Percentiles rank a stretch among this genome's conserved stretches.
These are phyloP conservation scores for Todiramphus saurophagus DNA, from an alignment of 2,113 vertebrate species.

Conservation along the genomic window DNA sequence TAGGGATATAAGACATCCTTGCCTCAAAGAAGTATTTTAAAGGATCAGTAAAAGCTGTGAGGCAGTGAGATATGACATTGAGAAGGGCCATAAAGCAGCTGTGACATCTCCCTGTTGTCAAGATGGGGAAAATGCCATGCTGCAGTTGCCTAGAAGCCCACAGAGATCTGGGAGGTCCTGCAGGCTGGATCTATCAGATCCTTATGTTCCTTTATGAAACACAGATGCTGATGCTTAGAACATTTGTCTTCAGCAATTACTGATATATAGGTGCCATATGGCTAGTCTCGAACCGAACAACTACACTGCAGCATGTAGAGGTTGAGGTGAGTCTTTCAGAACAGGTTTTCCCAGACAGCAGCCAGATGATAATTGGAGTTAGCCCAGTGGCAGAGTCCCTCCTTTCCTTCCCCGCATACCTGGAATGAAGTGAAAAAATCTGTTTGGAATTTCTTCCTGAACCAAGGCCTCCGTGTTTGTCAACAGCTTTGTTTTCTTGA, in stretches of 20 bases:
- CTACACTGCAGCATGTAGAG: not conserved
- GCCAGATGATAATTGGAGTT: not conserved
- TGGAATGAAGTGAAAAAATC: not conserved
- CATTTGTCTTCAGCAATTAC: not conserved
- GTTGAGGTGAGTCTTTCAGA: not conserved
- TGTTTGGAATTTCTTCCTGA: not conserved
- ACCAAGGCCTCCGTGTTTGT: not conserved
- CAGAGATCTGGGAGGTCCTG: not conserved
- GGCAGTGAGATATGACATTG: not conserved
- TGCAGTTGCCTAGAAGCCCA: not conserved
- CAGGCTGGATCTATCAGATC: not conserved
- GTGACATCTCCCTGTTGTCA: not conserved
- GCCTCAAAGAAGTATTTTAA: not conserved
- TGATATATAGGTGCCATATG: not conserved
- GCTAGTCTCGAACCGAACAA: not conserved
- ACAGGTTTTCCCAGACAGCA: not conserved
- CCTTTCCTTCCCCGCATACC: not conserved
- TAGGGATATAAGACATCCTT: not conserved
- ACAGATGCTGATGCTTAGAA: not conserved
- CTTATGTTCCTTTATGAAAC: conserved; percentile 14
- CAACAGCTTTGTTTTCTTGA: not conserved
- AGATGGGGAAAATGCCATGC: not conserved
- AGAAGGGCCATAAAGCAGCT: not conserved
- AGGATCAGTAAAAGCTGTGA: not conserved
- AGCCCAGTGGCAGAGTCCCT: not conserved